Base-by-base conservation (phyloP, 30 jellyfish, hydroid and myxozoan genomes). In the Pelagia noctiluca region DNA sequence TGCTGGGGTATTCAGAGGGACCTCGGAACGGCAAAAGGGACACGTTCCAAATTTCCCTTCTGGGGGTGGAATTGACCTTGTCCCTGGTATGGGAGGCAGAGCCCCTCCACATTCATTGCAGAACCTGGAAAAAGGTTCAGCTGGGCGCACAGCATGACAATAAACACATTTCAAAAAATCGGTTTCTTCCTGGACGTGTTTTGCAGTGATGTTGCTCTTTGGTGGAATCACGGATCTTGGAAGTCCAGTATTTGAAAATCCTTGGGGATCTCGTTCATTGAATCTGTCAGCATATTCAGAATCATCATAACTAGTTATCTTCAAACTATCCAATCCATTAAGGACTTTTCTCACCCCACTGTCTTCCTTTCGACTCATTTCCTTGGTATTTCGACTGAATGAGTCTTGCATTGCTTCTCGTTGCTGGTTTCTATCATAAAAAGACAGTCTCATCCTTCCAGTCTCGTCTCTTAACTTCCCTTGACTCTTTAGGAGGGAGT, bases 51-150 rank as follows among this genome's bases (percentile, higher is more conserved):
- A 1, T 1, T 64, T n/a, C 8, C 78, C 71, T 46, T 62, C 88
- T 31, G 16, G 80, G 3, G 70, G 67, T 21, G 89, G 90, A 57
- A 70, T 2, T 24, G 93, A 25, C 33, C 89, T 66, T 2, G 82
- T 24, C 13, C 94, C 94, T 1, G 96, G 96, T 8, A 78, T 47
- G 50, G 96, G 96, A 24, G 98, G 96, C 50, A 93, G 63, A 18
- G 89, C 83, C 10, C 86, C 88, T 22, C 96, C 92, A 75, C 98
- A 93, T 49, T 89, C 96, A 75, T 66, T 76, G 63, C 98, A 93
- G 61, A 86, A 93, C 52, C 97, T 75, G 22, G 98, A 96, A 87
- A 79, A 75, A 4, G 93, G 90, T 54, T 93, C 97, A 11, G 88
- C 74, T 24, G 98, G 96, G 26, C 97, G 30, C 19, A 57, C 71